Base-by-base conservation (phyloP, 1,140 invertebrate genomes). In the Adoxophyes honmai region DNA sequence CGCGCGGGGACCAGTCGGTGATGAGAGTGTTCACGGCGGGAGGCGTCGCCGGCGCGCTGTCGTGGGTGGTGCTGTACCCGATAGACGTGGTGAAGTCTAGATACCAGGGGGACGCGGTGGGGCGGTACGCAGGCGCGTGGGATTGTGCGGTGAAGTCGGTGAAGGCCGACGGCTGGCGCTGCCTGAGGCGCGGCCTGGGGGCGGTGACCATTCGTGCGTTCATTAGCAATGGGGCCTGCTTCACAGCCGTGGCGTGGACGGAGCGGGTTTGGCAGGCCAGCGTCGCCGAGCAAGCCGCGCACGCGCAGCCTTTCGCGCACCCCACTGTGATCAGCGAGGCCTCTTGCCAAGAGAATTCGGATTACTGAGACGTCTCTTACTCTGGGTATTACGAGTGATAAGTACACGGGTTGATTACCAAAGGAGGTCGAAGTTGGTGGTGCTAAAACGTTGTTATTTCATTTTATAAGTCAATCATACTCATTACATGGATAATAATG, bases 141-240 rank as follows among this genome's bases (percentile, higher is more conserved):
- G 93, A 97, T 72, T 98, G 96, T 75, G 86, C 94, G 1, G 78
- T 86, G 10, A 91, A 94, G 67, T 95, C 95, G 21, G 86, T 95
- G 18, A 81, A 79, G 16, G 71, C 80, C 0, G 96, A 97, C 72
- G 96, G 96, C 0, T 89, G 91, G 56, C 60, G 68, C 0, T 94
- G 93, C 58, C 89, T 97, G 57, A 90, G 91, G 14, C 86, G 93
- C 8, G 96, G 96, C 0, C 71, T 97, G 0, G 92, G 90, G 8
- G 95, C 96, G 0, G 95, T 96, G 0, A 78, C 96, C 10, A 78
- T 97, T 33, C 91, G 97, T 37, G 96, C 97, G 0, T 98, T 98
- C 85, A 96, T 97, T 0, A 95, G 94, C n/a, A 98, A 98, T 73
- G 97, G 96, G 0, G 95, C 95, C 1, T 97, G 95, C 33, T 98